Evolutionary conservation across 1,140 invertebrate species (phyloP).

Genomic region (Aphelenchoides besseyi): DNA sequence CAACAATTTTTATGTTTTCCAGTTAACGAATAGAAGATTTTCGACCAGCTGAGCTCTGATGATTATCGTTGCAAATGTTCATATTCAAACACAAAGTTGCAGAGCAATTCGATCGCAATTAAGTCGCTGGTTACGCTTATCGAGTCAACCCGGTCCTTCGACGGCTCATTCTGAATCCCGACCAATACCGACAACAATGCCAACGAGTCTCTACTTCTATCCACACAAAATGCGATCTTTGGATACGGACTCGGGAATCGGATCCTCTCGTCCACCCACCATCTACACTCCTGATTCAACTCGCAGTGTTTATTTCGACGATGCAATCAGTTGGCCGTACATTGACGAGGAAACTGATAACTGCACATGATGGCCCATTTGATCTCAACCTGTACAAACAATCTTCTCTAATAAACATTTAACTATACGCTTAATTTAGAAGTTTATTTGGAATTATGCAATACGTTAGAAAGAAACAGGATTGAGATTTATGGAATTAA

Average conservation of each 20-base stretch:
- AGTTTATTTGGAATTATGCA: background rate
- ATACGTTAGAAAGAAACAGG: background rate
- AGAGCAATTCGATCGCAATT: background rate
- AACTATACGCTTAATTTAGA: background rate
- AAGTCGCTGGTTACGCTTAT: background rate
- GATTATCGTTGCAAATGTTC: background rate
- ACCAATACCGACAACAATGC: conserved; percentile 6
- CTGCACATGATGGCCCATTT: background rate
- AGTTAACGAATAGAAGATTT: background rate
- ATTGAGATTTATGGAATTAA: background rate
- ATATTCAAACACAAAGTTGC: background rate
- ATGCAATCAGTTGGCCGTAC: conserved; percentile 30
- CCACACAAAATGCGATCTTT: background rate
- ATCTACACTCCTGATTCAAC: conserved; percentile 32
- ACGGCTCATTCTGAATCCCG: background rate
- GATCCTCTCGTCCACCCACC: conserved; percentile 2
- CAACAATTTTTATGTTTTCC: background rate
- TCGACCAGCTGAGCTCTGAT: background rate
- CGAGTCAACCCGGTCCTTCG: background rate
- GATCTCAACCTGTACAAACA: background rate
- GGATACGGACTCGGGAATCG: conserved; percentile 6
- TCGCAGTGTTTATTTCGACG: conserved; percentile 33
- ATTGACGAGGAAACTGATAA: conserved; percentile 27
- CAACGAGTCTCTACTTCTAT: conserved; percentile 2
- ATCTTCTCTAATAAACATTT: conserved; percentile 7